Evolutionary conservation across 2,797 vertebrate species (phyloP).

Genomic region (Sebastiscus tertius): DNA sequence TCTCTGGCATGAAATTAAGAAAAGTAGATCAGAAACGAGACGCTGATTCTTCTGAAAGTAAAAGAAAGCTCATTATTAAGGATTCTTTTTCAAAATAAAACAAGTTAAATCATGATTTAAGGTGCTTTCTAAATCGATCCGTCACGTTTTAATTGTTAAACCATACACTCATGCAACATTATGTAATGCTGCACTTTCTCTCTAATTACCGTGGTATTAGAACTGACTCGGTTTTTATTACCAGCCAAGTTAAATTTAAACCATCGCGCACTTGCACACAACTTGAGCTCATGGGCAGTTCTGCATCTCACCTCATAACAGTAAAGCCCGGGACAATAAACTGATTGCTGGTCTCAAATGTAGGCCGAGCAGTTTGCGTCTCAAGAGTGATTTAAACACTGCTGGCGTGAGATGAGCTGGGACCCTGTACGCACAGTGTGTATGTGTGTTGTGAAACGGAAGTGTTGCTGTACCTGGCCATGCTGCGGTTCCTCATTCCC

Average conservation of each 20-base stretch:
- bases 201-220: background rate
- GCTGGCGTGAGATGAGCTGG: constrained; percentile 55
- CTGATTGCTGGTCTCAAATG: constrained; percentile 54
- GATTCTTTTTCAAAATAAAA: background rate
- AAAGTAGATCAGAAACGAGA: background rate
- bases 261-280: constrained; percentile 24
- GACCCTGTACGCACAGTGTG: constrained; percentile 21
- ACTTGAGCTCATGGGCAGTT: constrained; percentile 32
- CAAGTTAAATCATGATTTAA: background rate
- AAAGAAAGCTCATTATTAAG: background rate
- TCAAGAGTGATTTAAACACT: constrained; percentile 58
- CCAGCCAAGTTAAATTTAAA: constrained; percentile 41
- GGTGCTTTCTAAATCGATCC: background rate
- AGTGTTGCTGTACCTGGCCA: constrained; percentile 47
- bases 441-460: constrained; percentile 20
- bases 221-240: constrained; percentile 13
- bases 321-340: constrained; percentile 37
- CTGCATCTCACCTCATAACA: constrained; percentile 46
- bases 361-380: constrained; percentile 36
- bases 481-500: constrained; percentile 53
- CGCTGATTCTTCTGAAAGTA: background rate
- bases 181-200: constrained; percentile 7
- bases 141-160: constrained; percentile 10
- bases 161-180: background rate
- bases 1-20: constrained; percentile 2